These are phyloP conservation scores for Whitmania pigra DNA, from an alignment of 1,140 invertebrate species.

Conservation along the genomic window DNA sequence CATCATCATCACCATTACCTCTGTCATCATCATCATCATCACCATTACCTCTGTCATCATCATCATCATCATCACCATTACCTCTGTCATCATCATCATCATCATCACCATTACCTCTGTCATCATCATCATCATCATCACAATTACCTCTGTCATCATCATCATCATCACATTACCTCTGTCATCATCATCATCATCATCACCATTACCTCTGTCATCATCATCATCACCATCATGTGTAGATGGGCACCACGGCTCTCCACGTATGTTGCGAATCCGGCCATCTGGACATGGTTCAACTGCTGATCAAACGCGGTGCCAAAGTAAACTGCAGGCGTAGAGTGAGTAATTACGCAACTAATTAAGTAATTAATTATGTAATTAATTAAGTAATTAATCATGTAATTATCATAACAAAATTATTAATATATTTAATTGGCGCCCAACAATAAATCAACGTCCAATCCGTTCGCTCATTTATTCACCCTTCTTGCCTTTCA, in stretches of 20 bases:
- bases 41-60: background rate
- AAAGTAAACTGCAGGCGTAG: conserved; percentile 67
- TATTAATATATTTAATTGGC: conserved; percentile 75
- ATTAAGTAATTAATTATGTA: conserved; percentile 84
- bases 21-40: no score
- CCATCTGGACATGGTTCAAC: conserved; percentile 76
- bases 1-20: no score
- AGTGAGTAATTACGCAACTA: conserved; percentile 88
- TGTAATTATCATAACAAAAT: conserved; percentile 88
- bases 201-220: background rate
- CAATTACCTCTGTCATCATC: no score
- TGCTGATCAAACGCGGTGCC: conserved; percentile 79
- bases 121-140: background rate
- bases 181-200: conserved; percentile 6
- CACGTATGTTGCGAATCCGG: conserved; percentile 94
- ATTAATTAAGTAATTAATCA: conserved; percentile 93
- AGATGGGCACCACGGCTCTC: conserved; percentile 72
- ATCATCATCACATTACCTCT: no score
- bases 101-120: background rate
- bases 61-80: no score
- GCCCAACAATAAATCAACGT: no score
- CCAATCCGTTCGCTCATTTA: no score
- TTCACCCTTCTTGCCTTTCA: no score
- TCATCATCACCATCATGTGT: background rate
- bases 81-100: background rate